phyloP scores from a whole-genome alignment of 2,888 invertebrate species.

The Gryllus longicercus region DNA sequence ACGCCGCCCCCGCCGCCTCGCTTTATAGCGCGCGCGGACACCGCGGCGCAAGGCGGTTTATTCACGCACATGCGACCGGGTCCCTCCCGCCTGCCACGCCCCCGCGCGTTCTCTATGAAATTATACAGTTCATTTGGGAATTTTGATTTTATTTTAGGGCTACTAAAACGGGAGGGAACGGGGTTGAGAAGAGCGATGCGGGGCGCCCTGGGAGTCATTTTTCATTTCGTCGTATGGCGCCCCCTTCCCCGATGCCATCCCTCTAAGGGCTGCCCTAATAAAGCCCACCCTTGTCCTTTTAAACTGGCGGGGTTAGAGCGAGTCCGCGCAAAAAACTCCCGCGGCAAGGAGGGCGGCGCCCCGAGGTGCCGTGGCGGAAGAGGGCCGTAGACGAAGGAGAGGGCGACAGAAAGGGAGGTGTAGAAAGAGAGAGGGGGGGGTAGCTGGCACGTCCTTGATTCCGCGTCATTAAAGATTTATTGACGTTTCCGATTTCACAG shows the following conservation, averaged over 20 bases:
- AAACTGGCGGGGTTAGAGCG: background rate
- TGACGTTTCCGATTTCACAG: constrained; percentile 17
- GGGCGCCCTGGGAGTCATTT: constrained; percentile 8
- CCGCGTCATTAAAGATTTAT: constrained; percentile 17
- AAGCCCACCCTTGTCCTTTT: constrained; percentile 17
- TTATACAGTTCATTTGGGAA: constrained; percentile 17
- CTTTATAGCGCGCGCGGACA: too few species aligned
- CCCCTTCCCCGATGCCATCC: constrained; percentile 5
- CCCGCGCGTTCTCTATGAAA: background rate
- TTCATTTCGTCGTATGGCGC: constrained; percentile 6
- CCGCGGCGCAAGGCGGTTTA: too few species aligned
- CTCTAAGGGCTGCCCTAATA: constrained; percentile 4
- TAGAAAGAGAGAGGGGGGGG: background rate
- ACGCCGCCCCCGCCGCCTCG: too few species aligned
- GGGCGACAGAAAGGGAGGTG: background rate
- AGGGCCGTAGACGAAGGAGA: background rate
- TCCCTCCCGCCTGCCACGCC: too few species aligned
- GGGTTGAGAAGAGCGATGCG: background rate
- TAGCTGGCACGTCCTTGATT: background rate
- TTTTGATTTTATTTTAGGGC: constrained; percentile 17
- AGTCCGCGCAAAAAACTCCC: background rate
- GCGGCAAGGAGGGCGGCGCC: too few species aligned
- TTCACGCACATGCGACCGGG: too few species aligned
- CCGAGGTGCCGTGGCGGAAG: background rate
- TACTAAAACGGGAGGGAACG: background rate